Percentiles rank a stretch among this genome's conserved stretches.
These are phyloP conservation scores for Hyposoter didymator DNA, from an alignment of 2,888 invertebrate genomes.

Conservation along the genomic window DNA sequence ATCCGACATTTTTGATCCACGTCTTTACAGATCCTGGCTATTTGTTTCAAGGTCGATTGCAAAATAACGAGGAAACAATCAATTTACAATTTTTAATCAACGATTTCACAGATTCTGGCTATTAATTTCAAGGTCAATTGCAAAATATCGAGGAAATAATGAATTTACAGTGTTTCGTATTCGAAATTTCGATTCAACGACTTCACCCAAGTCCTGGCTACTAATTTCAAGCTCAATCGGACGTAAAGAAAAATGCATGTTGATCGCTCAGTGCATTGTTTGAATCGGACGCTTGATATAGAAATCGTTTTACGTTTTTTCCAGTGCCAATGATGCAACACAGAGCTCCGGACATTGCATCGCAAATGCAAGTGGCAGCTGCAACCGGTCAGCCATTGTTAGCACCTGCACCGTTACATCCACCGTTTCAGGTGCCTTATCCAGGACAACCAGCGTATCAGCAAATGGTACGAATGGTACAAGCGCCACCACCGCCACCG, in stretches of 20 bases:
- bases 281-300: conserved; percentile 44
- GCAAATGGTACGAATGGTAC: conserved; percentile 85
- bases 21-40: too few species aligned
- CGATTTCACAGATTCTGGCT: too few species aligned
- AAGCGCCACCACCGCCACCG: conserved; percentile 80
- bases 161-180: too few species aligned
- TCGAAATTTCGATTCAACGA: too few species aligned
- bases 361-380: conserved; percentile 93
- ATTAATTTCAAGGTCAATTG: too few species aligned
- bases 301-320: conserved; percentile 66
- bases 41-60: too few species aligned
- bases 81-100: too few species aligned
- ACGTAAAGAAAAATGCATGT: neutral
- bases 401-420: conserved; percentile 92
- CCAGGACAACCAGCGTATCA: conserved; percentile 85
- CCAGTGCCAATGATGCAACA: conserved; percentile 84
- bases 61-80: too few species aligned
- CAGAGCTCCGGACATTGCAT: conserved; percentile 86
- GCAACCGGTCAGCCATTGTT: conserved; percentile 94
- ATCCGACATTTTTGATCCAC: too few species aligned
- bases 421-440: conserved; percentile 87
- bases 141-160: too few species aligned
- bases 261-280: neutral
- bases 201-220: too few species aligned
- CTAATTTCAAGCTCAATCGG: too few species aligned